These are phyloP conservation scores for Phyllopteryx taeniolatus DNA, from an alignment of 2,113 vertebrate species.

Conservation along the genomic window DNA sequence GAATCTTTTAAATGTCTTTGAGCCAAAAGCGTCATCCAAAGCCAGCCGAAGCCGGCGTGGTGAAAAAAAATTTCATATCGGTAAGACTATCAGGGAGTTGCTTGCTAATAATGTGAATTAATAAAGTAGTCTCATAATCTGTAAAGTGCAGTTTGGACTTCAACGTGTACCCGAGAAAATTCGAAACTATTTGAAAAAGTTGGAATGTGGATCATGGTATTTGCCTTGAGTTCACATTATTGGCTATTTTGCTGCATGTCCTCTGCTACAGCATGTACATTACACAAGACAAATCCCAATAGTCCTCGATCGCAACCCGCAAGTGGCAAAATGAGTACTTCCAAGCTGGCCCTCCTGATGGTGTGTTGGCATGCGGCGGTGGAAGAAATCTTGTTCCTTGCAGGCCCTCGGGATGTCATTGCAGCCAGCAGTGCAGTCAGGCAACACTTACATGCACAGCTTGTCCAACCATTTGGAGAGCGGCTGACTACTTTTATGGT, in stretches of 20 bases:
- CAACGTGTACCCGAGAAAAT: too few relatives aligned
- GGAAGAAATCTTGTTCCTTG: slow-evolving; percentile 61
- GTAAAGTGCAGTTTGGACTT: too few relatives aligned
- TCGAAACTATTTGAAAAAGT: neutral
- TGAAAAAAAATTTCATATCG: too few relatives aligned
- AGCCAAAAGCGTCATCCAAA: too few relatives aligned
- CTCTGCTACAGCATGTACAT: slow-evolving; percentile 25
- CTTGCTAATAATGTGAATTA: too few relatives aligned
- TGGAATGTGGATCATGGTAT: too few relatives aligned
- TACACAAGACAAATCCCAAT: slow-evolving; percentile 32
- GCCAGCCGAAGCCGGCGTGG: too few relatives aligned
- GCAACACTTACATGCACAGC: slow-evolving; percentile 66
- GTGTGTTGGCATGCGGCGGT: slow-evolving; percentile 38
- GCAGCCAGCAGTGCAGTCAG: slow-evolving; percentile 58
- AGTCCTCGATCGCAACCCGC: slow-evolving; percentile 49
- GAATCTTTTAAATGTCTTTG: too few relatives aligned
- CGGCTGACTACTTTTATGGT: slow-evolving; percentile 58
- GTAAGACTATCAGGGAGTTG: too few relatives aligned
- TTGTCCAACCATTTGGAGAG: slow-evolving; percentile 61
- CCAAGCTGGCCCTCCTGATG: slow-evolving; percentile 47
- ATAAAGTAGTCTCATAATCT: too few relatives aligned
- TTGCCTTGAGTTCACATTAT: slow-evolving; percentile 7
- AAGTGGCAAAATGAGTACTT: slow-evolving; percentile 47
- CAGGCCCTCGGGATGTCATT: slow-evolving; percentile 64
- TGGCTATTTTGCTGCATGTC: slow-evolving; percentile 30